Evolutionary conservation across 2,888 invertebrate genomes (phyloP), one percentile per base, ranked within the genome.

Genomic region (Pterostichus niger): DNA sequence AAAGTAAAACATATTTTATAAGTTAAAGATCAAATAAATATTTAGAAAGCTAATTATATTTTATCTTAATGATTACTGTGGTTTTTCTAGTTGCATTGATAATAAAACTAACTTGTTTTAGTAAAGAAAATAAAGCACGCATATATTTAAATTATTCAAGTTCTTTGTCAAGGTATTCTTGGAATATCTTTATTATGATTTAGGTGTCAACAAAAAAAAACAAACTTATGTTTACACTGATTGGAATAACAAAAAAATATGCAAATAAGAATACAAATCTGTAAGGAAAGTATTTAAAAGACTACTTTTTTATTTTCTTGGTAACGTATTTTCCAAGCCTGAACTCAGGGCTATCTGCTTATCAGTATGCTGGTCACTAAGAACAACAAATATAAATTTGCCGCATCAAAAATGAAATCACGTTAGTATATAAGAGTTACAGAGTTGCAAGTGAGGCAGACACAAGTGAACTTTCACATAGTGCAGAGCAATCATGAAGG

Each of bases 341-440:
- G 64, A 80, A 80, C 68, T 71, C 73, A 73, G 73, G 81, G 81
- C 35, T 71, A 81, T 73, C 71, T 54, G 35, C 54, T 68, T 56
- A 81, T 81, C 73, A 81, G 17, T 81, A 81, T 71, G 54, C 81
- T 11, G n/a, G 7, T n/a, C 56, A 56, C 81, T 40, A 68, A 81
- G 31, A 68, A 68, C 24, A 40, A 61, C 44, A 79, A 79, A 17
- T 49, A 52, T 31, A 80, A 68, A 31, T 17, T 15, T 54, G 40
- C 78, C 24, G 31, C 33, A 35, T 35, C 40, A 64, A 79, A 46
- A 44, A 46, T 78, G 24, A 35, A 78, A 33, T 59, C 35, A 44
- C 52, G 61, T 44, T 49, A 17, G 24, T 71, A 80, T 80, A 80
- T 52, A 80, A 80, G 80, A 46, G 49, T 33, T 33, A 11, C 35